Percentiles rank a stretch among this genome's conserved stretches.
phyloP scores from a whole-genome alignment of 2,888 invertebrate species.

The Sarcophaga variegata region DNA sequence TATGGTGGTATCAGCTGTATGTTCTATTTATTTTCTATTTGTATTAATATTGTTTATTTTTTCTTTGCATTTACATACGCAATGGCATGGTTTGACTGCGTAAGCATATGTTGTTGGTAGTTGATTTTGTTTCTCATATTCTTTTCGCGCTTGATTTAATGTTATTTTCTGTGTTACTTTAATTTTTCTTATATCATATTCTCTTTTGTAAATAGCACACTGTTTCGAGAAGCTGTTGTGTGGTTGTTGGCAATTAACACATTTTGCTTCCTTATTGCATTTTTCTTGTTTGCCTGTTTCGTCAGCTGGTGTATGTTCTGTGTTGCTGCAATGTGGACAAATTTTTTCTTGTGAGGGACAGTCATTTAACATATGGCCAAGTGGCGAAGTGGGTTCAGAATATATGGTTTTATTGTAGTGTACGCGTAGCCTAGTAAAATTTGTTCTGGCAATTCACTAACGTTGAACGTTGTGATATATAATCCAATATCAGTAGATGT shows the following conservation, averaged over 20 bases:
- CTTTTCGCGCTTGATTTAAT: constrained; percentile 37
- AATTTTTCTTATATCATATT: constrained; percentile 28
- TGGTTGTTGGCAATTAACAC: too few species aligned
- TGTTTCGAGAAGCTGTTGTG: too few species aligned
- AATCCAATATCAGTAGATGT: too few species aligned
- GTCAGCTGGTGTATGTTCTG: constrained; percentile 30
- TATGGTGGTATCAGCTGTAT: too few species aligned
- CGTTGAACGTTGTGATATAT: too few species aligned
- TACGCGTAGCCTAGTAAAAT: too few species aligned
- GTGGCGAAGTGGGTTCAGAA: not conserved
- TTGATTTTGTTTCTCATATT: constrained; percentile 43
- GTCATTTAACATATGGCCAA: constrained; percentile 32
- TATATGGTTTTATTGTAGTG: too few species aligned
- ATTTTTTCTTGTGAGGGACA: constrained; percentile 34
- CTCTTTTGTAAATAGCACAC: constrained; percentile 22
- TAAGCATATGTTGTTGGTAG: constrained; percentile 21
- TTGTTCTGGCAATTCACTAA: too few species aligned
- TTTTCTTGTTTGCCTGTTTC: constrained; percentile 19
- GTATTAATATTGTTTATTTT: too few species aligned
- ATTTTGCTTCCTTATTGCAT: constrained; percentile 32
- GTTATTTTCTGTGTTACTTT: constrained; percentile 34
- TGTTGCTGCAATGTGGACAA: constrained; percentile 45
- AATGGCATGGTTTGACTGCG: too few species aligned
- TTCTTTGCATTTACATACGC: too few species aligned
- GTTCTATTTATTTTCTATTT: too few species aligned